Base-by-base conservation (phyloP, 2,113 vertebrate genomes). In the Hippolais icterina region DNA sequence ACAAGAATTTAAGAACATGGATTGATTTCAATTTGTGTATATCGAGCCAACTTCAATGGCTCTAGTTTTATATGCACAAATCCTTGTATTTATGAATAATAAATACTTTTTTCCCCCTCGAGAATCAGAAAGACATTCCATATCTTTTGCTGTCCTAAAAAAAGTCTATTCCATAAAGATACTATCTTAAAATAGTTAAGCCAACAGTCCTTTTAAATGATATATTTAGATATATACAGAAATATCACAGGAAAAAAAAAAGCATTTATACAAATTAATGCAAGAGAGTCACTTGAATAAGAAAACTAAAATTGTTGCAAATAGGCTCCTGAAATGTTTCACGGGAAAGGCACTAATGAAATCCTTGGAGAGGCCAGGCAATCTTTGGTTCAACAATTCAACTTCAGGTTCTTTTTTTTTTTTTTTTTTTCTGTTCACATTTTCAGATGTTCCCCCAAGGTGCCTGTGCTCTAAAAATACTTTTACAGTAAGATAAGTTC, bases 351-450 rank as follows among this genome's bases (percentile, higher is more conserved):
- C 63, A 88, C 87, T 97, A 96, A 97, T 83, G 56, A 97, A 96
- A 96, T 91, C 93, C 93, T 96, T 89, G 39, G 95, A 96, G 95
- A 95, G 15, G 33, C 22, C 21, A 66, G 31, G 54, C 71, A 93
- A 94, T 94, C 76, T 89, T 94, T 70, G 69, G 93, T 93, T 94
- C 92, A 94, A 91, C 49, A 87, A 94, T 82, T 87, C 86, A 89
- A 77, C 70, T 91, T 93, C 60, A 69, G 59, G 29, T 47, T 50
- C 10, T 20, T 64, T 76, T 70, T 35, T 65, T 39, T 39, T 35
- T 68, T 71, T 65, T 31, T 39, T 37, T 68, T 71, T 66, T 31
- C 50, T 54, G 37, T 72, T 65, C 23, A 4, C 65, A 54, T 92
- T 93, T 90, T 95, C 93, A 93, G 71, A 90, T 83, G 75, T 74